These are phyloP conservation scores for Pseudobourletiella spinata DNA, from an alignment of 1,140 invertebrate species.

Conservation along the genomic window DNA sequence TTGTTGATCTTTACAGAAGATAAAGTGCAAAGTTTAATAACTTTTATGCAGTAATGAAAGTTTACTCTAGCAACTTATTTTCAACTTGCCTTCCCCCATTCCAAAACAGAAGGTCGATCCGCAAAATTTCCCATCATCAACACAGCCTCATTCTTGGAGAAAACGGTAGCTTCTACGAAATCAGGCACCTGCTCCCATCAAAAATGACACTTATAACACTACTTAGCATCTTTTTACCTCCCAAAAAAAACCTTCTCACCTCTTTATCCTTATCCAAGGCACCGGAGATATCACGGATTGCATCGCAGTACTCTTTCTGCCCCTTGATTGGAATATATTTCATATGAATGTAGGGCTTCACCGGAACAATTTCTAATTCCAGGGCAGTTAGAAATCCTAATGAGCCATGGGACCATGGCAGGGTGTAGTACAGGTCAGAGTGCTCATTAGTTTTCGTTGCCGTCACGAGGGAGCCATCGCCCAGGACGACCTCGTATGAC, in stretches of 20 bases:
- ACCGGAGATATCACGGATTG: slow-evolving; percentile 46
- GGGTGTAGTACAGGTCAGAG: slow-evolving; percentile 45
- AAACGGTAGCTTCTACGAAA: slow-evolving; percentile 50
- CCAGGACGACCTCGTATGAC: slow-evolving; percentile 48
- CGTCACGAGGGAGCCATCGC: slow-evolving; percentile 44
- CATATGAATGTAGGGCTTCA: slow-evolving; percentile 48
- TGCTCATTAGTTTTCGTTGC: slow-evolving; percentile 45
- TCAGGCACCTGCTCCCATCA: slow-evolving; percentile 40
- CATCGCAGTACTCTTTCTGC: slow-evolving; percentile 47
- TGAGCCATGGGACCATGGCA: slow-evolving; percentile 50
- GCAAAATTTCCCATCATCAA: slow-evolving; percentile 48
- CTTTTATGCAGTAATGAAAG: too few relatives aligned
- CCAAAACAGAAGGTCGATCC: slow-evolving; percentile 38
- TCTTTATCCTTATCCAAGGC: slow-evolving; percentile 40
- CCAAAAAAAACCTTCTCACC: slow-evolving; percentile 25
- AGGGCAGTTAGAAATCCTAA: slow-evolving; percentile 48
- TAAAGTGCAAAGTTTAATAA: too few relatives aligned
- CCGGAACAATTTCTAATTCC: slow-evolving; percentile 45
- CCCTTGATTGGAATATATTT: slow-evolving; percentile 47
- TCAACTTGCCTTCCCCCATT: slow-evolving; percentile 33
- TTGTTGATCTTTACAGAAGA: slow-evolving; percentile 43
- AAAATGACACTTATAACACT: too few relatives aligned
- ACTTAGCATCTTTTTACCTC: too few relatives aligned
- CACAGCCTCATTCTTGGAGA: slow-evolving; percentile 46
- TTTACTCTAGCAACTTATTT: too few relatives aligned